Conservation (phyloP, 2,888 invertebrate genomes). For the Taenaris catops region DNA sequence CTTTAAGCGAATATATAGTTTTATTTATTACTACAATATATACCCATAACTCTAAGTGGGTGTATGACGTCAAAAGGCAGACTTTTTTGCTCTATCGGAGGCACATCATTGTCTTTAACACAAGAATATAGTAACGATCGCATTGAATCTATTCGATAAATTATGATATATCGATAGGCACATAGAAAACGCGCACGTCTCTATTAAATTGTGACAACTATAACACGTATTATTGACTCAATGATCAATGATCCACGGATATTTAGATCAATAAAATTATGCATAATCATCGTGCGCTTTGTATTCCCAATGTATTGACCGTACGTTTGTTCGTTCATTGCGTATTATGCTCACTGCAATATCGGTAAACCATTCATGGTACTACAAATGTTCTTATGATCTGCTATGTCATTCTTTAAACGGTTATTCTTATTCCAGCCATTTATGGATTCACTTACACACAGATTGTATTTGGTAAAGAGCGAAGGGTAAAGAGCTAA, state of each 20-base stretch:
- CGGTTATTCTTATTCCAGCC: conserved; percentile 31
- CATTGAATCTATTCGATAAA: too few relatives aligned
- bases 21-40: too few relatives aligned
- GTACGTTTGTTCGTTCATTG: conserved; percentile 37
- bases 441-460: too few relatives aligned
- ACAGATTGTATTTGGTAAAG: too few relatives aligned
- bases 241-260: conserved; percentile 74
- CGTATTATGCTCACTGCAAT: conserved; percentile 17
- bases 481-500: too few relatives aligned
- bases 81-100: too few relatives aligned
- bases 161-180: conserved; percentile 29
- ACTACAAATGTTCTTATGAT: conserved; percentile 17
- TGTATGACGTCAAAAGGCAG: too few relatives aligned
- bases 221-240: conserved; percentile 62
- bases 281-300: conserved; percentile 68
- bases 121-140: too few relatives aligned
- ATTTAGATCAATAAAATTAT: conserved; percentile 77
- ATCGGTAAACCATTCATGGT: conserved; percentile 13
- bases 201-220: conserved; percentile 49
- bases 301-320: conserved; percentile 50
- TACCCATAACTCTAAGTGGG: too few relatives aligned
- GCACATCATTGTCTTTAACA: too few relatives aligned
- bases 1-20: too few relatives aligned
- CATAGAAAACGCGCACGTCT: conserved; percentile 27
- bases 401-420: conserved; percentile 33